Base-by-base conservation (phyloP, 2,888 invertebrate genomes). In the Euzetes globulus region DNA sequence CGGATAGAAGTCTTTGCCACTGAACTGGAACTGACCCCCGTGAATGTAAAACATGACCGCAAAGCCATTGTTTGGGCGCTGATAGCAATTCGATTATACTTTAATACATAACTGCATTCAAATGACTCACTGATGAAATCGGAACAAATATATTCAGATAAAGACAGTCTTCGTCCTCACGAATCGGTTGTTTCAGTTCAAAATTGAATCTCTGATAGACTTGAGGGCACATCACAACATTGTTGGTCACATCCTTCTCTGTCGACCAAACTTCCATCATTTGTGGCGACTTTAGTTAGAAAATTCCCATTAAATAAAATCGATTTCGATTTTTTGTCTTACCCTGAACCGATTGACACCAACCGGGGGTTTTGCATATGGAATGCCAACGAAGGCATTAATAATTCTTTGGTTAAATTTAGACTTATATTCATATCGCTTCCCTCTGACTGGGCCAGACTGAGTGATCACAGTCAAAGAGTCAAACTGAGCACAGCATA, bases 101-200 rank as follows among this genome's bases (percentile, higher is more conserved):
- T 22, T 15, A 13, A 37, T 22, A 5, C 27, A n/a, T 15, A 22
- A 17, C 60, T 68, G 33, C 27, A 74, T 63, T 17, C n/a, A 4
- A 52, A 41, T n/a, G 0, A 13, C 55, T 55, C 22, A 68, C 68
- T 11, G 68, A 1, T n/a, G 29, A 4, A 15, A 45, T 17, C 0
- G 93, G 92, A 0, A 92, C 91, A 41, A 90, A 88, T 1, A 94
- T 87, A 80, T 93, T 92, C 15, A 94, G 82, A 19, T 90, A 90
- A 52, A 94, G 84, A 79, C 94, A 94, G 82, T 93, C 89, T 82
- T 94, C 93, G 6, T 73, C 33, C 71, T 77, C 75, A 22, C 29
- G 33, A 15, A 77, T 76, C 19, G 13, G 25, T 7, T 55, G 25
- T 19, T 45, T 17, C 7, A 33, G 19, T 22, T 63, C 17, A 19